Base-by-base conservation (phyloP, 2,888 invertebrate genomes). In the Sinhomidia bicolor region DNA sequence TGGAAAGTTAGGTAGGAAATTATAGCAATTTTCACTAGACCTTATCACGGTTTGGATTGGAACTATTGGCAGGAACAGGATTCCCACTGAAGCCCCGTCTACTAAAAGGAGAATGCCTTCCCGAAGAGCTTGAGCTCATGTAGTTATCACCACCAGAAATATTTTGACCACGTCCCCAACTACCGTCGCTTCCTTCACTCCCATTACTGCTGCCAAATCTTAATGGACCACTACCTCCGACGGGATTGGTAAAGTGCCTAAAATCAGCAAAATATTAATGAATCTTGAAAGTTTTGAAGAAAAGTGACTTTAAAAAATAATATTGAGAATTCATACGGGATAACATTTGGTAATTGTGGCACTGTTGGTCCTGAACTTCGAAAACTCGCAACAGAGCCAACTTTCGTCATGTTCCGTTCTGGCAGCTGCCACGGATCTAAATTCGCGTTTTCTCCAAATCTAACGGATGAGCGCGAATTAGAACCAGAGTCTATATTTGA, bases 101-200 rank as follows among this genome's bases (percentile, higher is more conserved):
- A 88, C 90, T 87, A 20, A 91, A 91, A 44, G 91, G 90, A 7
- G 91, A 90, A 17, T 78, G 81, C 32, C 78, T 57, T 54, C 76
- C 76, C 10, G 57, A 79, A 12, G 74, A 74, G 12, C 74, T 20
- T 47, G 74, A 74, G 51, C 74, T 74, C 51, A 51, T 74, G 44
- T 41, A 71, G 36, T 44, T n/a, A 23, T 71, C 47, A 71, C 20
- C 17, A 10, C 20, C 44, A 32, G 32, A 14, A 14, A 32, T 14
- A 68, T 29, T 36, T 68, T 68, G 47, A 1, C 47, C 29, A 29
- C 47, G 60, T 20, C 79, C 26, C 29, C 65, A 36, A 47, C 51
- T n/a, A 60, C 23, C 23, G 12, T 7, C 36, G 10, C 23, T 26
- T 23, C 41, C 14, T 32, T 26, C 80, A 14, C 23, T 17, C 12